These are phyloP conservation scores for Mythimna ferrago DNA, from an alignment of 2,888 invertebrate genomes.

Conservation along the genomic window DNA sequence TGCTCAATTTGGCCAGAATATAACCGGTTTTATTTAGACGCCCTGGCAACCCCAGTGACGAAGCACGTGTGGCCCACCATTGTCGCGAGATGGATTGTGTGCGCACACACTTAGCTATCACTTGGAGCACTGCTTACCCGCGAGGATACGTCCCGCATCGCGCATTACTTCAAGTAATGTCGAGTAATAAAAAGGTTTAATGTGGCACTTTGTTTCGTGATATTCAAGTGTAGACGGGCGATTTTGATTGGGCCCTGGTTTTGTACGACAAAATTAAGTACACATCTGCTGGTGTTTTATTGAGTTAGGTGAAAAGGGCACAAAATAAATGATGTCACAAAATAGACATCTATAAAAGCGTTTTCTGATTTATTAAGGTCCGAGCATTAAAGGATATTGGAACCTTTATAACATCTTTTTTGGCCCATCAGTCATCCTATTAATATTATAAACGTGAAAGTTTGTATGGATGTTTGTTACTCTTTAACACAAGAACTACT, in stretches of 20 bases:
- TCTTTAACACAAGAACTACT: neutral
- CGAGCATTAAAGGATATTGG: too few relatives aligned
- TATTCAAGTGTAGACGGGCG: neutral
- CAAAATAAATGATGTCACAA: too few relatives aligned
- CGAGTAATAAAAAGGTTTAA: constrained; percentile 44
- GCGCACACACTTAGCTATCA: constrained; percentile 63
- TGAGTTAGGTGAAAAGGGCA: too few relatives aligned
- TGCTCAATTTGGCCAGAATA: neutral
- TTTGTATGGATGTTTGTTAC: too few relatives aligned
- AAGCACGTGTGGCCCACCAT: constrained; percentile 32
- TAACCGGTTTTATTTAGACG: neutral
- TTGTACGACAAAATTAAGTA: neutral
- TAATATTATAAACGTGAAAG: too few relatives aligned
- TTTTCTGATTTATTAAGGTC: too few relatives aligned
- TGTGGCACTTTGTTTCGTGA: constrained; percentile 31
- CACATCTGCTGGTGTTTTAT: too few relatives aligned
- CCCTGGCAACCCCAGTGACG: neutral
- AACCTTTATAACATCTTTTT: too few relatives aligned
- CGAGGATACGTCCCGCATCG: constrained; percentile 12
- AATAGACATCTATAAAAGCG: too few relatives aligned
- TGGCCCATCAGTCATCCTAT: too few relatives aligned
- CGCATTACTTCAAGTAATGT: constrained; percentile 43
- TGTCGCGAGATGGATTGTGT: constrained; percentile 66
- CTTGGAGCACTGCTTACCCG: constrained; percentile 54
- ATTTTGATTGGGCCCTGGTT: neutral